Evolutionary conservation across 1,140 invertebrate species (phyloP), one percentile per base, ranked within the genome.

Genomic region (Conus betulinus): DNA sequence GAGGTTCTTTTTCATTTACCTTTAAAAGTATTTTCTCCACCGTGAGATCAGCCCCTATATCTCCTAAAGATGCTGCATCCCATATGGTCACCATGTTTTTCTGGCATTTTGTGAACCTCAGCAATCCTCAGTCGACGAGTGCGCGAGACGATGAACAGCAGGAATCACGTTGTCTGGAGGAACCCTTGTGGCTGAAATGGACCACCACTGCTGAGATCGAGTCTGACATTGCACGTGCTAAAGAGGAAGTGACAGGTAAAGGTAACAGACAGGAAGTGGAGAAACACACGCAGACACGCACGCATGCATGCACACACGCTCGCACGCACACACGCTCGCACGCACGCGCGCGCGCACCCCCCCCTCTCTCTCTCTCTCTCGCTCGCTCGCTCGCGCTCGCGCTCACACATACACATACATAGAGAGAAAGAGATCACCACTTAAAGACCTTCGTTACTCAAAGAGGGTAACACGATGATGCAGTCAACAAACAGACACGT

Each of bases 131-230:
- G 25, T n/a, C 57, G 71, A 57, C 60, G 60, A 71, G 84, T 67
- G 23, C 60, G 84, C 60, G 60, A 52, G 25, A 67, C 53, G 71
- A 27, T 51, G 84, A 85, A 17, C 15, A 67, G 10, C 60, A 53
- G 85, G 67, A 86, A 53, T 63, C 25, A 39, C 74, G 88, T 27
- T 23, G 85, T 60, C 27, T 67, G 0, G 98, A 98, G 0, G 97
- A 97, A 55, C 95, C 95, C 27, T 60, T 91, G 91, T 96, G 97
- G 89, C 96, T 99, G 57, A 97, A 97, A 90, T 99, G 99, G 99
- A 96, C 96, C 25, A 94, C 99, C 1, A 96, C 96, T 2, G 84
- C 92, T 10, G 96, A 97, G 60, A 96, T 97, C 60, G 95, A 96
- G 76, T 95, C 96, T 87, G 96, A 97, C 53, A 97, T 99, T 55